phyloP scores from a whole-genome alignment of 2,113 vertebrate genomes.

The Gobio gobio region DNA sequence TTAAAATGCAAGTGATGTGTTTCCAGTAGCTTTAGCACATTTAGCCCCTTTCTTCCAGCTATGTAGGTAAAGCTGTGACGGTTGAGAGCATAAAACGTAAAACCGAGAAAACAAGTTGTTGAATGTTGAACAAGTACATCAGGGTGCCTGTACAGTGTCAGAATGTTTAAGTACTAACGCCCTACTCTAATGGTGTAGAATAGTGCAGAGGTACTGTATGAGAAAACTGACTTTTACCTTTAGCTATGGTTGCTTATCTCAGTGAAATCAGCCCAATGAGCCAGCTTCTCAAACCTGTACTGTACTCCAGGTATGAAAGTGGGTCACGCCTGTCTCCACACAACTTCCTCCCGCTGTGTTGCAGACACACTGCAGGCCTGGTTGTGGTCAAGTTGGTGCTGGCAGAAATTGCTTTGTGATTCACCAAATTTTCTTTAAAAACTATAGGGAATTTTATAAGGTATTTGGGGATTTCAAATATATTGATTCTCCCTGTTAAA shows the following conservation, averaged over 20 bases:
- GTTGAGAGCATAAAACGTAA: neutral
- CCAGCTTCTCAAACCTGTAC: neutral
- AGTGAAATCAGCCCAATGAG: neutral
- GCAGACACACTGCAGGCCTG: neutral
- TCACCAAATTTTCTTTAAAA: neutral
- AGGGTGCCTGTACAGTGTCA: neutral
- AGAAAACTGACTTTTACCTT: neutral
- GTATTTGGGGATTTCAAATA: neutral
- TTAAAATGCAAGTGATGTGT: neutral
- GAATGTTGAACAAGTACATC: neutral
- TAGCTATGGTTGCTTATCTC: neutral
- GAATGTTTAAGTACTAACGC: neutral
- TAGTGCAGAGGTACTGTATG: neutral
- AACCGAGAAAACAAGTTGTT: too few species aligned
- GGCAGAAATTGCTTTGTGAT: neutral
- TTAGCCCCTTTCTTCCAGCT: neutral
- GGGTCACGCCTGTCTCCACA: neutral
- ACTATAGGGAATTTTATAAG: neutral
- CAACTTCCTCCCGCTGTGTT: slow-evolving; percentile 6
- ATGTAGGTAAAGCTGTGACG: neutral
- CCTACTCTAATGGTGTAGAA: neutral
- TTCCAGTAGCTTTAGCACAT: neutral
- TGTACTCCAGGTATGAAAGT: neutral
- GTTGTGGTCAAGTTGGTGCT: neutral
- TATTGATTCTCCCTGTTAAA: neutral